Conservation (phyloP, 2,888 invertebrate species). For the Synergus itoensis region DNA sequence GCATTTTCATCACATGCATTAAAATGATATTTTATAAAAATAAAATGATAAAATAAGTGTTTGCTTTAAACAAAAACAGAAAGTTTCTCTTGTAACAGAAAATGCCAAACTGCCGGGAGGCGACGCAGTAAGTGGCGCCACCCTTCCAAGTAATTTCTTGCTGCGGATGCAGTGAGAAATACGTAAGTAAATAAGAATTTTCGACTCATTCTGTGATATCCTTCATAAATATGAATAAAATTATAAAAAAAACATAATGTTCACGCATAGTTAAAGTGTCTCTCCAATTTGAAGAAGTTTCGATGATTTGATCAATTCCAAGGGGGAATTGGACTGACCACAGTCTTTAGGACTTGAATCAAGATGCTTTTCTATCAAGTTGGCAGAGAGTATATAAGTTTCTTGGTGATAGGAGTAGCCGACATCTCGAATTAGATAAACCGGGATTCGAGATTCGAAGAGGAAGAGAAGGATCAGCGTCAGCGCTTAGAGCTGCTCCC, state of each 20-base stretch:
- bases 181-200: too few species aligned
- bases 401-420: slow-evolving; percentile 63
- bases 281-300: not conserved
- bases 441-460: slow-evolving; percentile 69
- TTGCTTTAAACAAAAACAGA: not conserved
- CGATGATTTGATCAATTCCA: not conserved
- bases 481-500: slow-evolving; percentile 71
- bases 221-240: not conserved
- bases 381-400: slow-evolving; percentile 26
- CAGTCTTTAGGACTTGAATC: not conserved
- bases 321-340: slow-evolving; percentile 11
- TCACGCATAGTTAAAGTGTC: not conserved
- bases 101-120: not conserved
- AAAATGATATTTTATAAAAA: too few species aligned
- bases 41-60: too few species aligned
- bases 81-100: not conserved
- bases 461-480: slow-evolving; percentile 73
- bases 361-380: slow-evolving; percentile 24
- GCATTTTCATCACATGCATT: too few species aligned
- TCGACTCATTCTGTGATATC: too few species aligned
- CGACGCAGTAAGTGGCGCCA: not conserved
- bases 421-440: slow-evolving; percentile 76
- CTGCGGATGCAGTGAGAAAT: too few species aligned
- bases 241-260: not conserved
- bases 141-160: not conserved